phyloP scores from a whole-genome alignment of 2,797 vertebrate species.

The Odontamblyopus rebecca region DNA sequence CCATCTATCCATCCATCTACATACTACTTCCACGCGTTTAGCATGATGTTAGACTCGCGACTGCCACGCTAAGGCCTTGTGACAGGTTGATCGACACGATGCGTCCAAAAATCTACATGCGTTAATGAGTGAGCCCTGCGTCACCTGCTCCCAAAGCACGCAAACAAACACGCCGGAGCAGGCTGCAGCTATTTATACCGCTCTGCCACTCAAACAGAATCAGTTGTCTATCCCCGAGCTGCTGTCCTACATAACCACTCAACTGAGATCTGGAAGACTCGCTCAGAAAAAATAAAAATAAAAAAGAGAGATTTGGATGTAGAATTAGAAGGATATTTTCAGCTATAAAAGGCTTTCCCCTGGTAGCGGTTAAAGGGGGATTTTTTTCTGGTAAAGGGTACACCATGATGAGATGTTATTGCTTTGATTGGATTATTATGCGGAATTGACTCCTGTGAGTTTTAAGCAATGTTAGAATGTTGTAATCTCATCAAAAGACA shows the following conservation, averaged over 20 bases:
- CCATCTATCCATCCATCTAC: background rate
- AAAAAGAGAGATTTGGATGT: background rate
- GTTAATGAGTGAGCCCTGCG: slow-evolving; percentile 28
- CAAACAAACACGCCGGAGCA: slow-evolving; percentile 22
- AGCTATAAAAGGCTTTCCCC: background rate
- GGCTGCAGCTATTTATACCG: slow-evolving; percentile 54
- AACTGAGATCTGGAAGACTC: slow-evolving; percentile 42
- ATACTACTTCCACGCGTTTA: background rate
- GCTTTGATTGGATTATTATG: too few relatives aligned
- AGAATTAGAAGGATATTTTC: background rate
- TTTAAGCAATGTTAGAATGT: too few relatives aligned
- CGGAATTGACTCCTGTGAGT: too few relatives aligned
- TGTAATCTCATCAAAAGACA: too few relatives aligned
- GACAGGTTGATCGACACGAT: background rate
- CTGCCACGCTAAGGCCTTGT: background rate
- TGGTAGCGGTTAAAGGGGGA: background rate
- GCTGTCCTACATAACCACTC: slow-evolving; percentile 66
- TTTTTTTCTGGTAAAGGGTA: background rate
- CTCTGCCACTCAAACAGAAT: slow-evolving; percentile 66
- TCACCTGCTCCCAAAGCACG: slow-evolving; percentile 43
- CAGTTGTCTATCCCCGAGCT: slow-evolving; percentile 68
- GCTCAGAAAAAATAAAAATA: background rate
- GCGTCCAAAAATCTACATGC: slow-evolving; percentile 12
- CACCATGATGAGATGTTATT: background rate
- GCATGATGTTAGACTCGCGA: background rate